Evolutionary conservation across 2,113 vertebrate genomes (phyloP), one percentile per base, ranked within the genome.

Genomic region (Oryzias curvinotus): DNA sequence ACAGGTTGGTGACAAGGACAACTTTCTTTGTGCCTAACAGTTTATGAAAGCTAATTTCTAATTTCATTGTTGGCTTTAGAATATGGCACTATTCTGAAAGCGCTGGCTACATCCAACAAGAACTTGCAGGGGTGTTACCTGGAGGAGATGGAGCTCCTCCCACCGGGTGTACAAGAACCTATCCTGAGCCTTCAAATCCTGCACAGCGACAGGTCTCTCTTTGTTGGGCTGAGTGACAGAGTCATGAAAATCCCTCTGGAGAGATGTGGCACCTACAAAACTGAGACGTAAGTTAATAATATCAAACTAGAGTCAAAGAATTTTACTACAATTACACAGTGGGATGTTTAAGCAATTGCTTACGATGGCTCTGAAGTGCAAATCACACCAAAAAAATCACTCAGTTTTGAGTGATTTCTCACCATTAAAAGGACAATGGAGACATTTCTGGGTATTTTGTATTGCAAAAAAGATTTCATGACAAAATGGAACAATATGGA

Each of bases 81-180:
- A 61, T 94, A 95, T 0, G 97, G 97, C 80, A 98, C 95, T 85
- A 96, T 99, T 88, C 80, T 98, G 71, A 99, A 99, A 87, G 96
- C 95, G 0, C 89, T 98, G 87, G 95, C 97, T 63, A 95, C 95
- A 0, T 89, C 93, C 63, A 95, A 94, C 84, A 95, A 95, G 86
- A 95, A 91, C 84, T 91, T 98, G 28, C 94, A 92, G 17, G 95
- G 95, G 19, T 98, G 97, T 85, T 98, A 98, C 90, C 90, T 99
- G 86, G 97, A 99, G 80, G 97, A 99, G 90, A 95, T 99, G 92
- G 94, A 96, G 77, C 95, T 98, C 72, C 91, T 94, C 53, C 95
- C 95, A 2, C 54, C 88, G 0, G 94, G 93, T 7, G 88, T 92
- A 42, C 89, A 46, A 1, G 95, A 98, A 82, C 93, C 95, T 17